Base-by-base conservation (phyloP, 2,113 vertebrate species). In the Ophthalmolycus amberensis region DNA sequence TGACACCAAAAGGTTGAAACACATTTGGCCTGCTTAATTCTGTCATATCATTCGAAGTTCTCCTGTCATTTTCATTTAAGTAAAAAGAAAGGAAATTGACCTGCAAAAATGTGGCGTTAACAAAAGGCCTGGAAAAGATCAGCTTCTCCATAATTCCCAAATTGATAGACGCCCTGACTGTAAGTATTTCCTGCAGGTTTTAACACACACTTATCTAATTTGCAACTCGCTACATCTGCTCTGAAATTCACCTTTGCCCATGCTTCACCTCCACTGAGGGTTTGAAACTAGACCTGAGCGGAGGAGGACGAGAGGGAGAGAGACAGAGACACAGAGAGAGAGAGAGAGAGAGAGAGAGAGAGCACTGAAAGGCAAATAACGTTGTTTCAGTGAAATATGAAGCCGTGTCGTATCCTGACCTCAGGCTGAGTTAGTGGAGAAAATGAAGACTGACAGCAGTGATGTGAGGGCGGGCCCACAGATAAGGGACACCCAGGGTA, bases 391-490 rank as follows among this genome's bases (percentile, higher is more conserved):
- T 75, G 77, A 85, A 82, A 84, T 71, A 75, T 73, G 60, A 85
- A 34, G 72, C 84, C 37, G 2, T 18, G 52, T 67, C 4, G n/a
- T 70, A 67, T 70, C 38, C 65, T 77, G 38, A 67, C 82, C 80
- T 83, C 71, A 16, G 77, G 80, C 58, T 44, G 46, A 64, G 65
- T 65, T 77, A 50, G 69, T 40, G 70, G 71, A 70, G 67, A 1
- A 79, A 87, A 92, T 83, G 50, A 90, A 88, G 86, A 85, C 25
- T 82, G 87, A 90, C 84, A 70, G 71, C 68, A 25, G 34, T 59
- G 65, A 85, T 66, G 65, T 71, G 62, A 75, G 66, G 67, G 71
- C 71, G 62, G 80, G 81, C 79, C 77, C 40, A 9, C 46, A 77
- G 71, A 83, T 81, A 69, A 73, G 84, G 82, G 82, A 90, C 87